Conservation (phyloP, 2,888 invertebrate genomes). For the Eristalis intricaria region DNA sequence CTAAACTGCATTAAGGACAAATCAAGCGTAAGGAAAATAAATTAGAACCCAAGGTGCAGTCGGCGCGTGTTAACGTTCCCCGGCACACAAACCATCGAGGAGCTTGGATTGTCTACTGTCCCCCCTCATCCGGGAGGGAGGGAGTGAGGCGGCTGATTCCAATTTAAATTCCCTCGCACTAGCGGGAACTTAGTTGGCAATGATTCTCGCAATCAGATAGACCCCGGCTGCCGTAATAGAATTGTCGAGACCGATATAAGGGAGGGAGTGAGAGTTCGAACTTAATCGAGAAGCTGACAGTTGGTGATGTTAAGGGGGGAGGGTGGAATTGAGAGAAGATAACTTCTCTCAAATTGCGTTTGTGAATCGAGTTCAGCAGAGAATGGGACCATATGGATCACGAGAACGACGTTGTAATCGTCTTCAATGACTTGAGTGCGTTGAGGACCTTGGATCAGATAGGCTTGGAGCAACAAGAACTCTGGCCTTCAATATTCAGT, state of each 20-base stretch:
- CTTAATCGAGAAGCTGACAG: constrained; percentile 56
- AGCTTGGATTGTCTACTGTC: constrained; percentile 63
- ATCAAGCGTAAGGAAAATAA: constrained; percentile 70
- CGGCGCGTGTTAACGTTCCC: not conserved
- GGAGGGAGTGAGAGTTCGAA: constrained; percentile 33
- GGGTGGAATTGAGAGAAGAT: not conserved
- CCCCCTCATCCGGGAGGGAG: not conserved
- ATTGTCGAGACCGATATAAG: constrained; percentile 10
- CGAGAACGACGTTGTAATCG: no score
- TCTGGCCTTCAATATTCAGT: no score
- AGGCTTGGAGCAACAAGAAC: no score
- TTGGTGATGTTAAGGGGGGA: not conserved
- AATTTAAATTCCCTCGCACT: constrained; percentile 51
- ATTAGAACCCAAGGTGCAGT: constrained; percentile 62
- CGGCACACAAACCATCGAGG: not conserved
- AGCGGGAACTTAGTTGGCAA: constrained; percentile 23
- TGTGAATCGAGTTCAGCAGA: no score
- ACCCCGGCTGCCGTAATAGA: constrained; percentile 38
- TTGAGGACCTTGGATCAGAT: no score
- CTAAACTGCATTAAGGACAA: constrained; percentile 69
- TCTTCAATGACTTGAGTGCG: no score
- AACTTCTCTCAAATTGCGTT: not conserved
- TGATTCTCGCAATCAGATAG: constrained; percentile 46
- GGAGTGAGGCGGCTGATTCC: constrained; percentile 15
- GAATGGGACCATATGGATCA: no score